Base-by-base conservation (phyloP, 2,113 vertebrate species). In the Chaenogobius annularis region DNA sequence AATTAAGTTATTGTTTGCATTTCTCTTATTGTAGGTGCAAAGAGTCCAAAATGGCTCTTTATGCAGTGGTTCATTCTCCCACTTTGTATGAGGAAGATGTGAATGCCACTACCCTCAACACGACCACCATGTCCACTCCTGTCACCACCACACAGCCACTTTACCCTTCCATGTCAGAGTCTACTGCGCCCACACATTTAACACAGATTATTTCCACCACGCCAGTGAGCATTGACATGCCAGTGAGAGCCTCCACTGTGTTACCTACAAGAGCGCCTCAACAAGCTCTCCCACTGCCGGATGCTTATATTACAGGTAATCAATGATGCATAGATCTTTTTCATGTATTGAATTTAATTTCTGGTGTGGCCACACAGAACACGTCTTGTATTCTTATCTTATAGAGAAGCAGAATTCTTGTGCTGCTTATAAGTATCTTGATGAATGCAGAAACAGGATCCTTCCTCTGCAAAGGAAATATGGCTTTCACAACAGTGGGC, bases 371-470 rank as follows among this genome's bases (percentile, higher is more conserved):
- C 0, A 26, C 23, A n/a, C 8, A 22, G 22, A 48, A 31, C n/a
- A 5, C 23, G 1, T 1, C 47, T 52, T 10, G n/a, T 74, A 15
- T 19, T 63, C 35, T 63, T 35, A 63, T 63, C 0, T 6, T 76
- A 19, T 80, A 96, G 95, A 70, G 23, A 46, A 0, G 0, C 65
- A 68, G 11, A 71, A 13, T 52, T 63, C 64, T 0, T 97, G 95
- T 68, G 79, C 20, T 0, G 69, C 85, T 74, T 95, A 90, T 76
- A 93, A 66, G 66, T 85, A 67, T 44, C 82, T 96, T 4, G 92
- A 90, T 59, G 79, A 74, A 3, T 97, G 95, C 10, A 54, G 69
- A 43, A 59, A 92, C 59, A 92, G 81, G 83, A 95, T 96, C 0
- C 72, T 50, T 0, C 92, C 95, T 9, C 26, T 40, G 0, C 83